Conservation (phyloP, 2,888 invertebrate genomes). For the Drosophila nr. medialis region DNA sequence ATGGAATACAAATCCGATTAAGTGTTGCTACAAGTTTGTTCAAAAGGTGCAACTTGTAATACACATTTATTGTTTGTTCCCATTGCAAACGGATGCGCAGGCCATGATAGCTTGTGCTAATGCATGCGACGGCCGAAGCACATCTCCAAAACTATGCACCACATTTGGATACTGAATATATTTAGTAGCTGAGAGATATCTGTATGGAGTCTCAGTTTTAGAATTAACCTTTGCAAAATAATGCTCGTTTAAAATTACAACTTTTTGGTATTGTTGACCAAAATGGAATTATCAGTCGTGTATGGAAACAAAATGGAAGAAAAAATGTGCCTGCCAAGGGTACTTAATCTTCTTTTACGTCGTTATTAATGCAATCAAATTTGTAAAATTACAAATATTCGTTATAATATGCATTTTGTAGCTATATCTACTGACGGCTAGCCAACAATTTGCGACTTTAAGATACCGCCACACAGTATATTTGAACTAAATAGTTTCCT, state of each 20-base stretch:
- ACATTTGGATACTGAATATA: neutral
- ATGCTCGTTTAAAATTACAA: neutral
- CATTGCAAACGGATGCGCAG: neutral
- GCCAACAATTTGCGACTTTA: conserved; percentile 22
- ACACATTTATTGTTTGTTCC: neutral
- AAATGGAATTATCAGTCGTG: neutral
- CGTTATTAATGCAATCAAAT: neutral
- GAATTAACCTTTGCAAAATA: neutral
- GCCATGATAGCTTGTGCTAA: no score
- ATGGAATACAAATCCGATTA: conserved; percentile 13
- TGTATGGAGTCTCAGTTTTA: neutral
- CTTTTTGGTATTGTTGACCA: neutral
- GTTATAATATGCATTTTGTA: neutral
- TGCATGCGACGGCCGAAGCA: neutral
- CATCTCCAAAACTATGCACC: neutral
- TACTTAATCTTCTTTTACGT: neutral
- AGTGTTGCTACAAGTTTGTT: neutral
- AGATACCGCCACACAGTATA: neutral
- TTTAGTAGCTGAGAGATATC: neutral
- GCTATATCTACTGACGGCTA: conserved; percentile 3
- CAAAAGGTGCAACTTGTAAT: neutral
- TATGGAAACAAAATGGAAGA: neutral
- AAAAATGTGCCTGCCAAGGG: neutral
- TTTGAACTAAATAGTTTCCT: conserved; percentile 16
- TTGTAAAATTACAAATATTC: neutral